A percentile compares a stretch with the other conserved stretches of the same genome.
phyloP scores from a whole-genome alignment of 2,888 invertebrate genomes.

The Drosophila monieri region DNA sequence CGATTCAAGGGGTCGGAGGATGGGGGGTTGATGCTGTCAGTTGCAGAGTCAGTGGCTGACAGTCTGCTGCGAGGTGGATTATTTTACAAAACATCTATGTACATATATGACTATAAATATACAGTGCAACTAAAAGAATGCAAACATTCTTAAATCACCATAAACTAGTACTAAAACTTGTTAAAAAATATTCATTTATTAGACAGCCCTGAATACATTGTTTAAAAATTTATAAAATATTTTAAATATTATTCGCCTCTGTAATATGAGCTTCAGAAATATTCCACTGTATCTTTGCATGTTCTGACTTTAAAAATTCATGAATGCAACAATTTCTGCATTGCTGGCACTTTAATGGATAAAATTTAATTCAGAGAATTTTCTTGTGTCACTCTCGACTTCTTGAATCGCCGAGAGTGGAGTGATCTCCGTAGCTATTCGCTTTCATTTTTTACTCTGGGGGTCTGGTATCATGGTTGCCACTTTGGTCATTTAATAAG shows the following conservation, averaged over 20 bases:
- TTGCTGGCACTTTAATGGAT: constrained; percentile 53
- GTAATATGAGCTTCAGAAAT: background rate
- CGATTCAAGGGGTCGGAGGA: constrained; percentile 25
- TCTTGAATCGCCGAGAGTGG: constrained; percentile 36
- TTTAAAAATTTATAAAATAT: background rate
- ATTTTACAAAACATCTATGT: constrained; percentile 31
- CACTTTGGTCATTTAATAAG: constrained; percentile 73
- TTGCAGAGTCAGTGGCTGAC: constrained; percentile 59
- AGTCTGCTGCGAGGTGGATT: constrained; percentile 45
- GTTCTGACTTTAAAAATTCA: constrained; percentile 58
- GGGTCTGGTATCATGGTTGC: constrained; percentile 51
- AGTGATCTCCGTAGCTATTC: constrained; percentile 20
- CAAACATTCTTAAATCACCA: background rate
- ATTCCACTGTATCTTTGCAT: constrained; percentile 6
- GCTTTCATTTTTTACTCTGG: constrained; percentile 13
- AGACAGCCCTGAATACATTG: no score
- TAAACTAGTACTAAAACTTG: background rate
- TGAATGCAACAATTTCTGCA: constrained; percentile 61
- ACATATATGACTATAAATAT: constrained; percentile 19
- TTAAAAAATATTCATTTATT: no score
- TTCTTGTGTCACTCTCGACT: constrained; percentile 27
- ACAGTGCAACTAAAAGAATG: constrained; percentile 14
- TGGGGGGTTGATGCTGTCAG: constrained; percentile 51
- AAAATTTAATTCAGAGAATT: constrained; percentile 68
- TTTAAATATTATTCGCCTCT: background rate